Conservation (phyloP, 2,888 invertebrate genomes). For the Creontiades dilutus region DNA sequence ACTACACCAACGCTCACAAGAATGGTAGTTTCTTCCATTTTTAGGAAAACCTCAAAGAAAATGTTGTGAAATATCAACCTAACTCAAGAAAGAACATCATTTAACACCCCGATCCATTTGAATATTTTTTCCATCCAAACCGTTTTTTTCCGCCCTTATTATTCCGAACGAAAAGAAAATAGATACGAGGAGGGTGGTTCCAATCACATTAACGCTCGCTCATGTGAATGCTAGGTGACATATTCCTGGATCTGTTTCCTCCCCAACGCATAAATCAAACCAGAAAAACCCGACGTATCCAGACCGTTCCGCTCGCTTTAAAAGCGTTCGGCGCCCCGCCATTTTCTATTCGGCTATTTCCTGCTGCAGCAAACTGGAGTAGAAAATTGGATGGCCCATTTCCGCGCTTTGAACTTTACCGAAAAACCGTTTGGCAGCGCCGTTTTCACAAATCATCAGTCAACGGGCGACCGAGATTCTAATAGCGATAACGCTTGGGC, state of each 20-base stretch:
- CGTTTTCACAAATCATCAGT: constrained; percentile 39
- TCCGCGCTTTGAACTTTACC: background rate
- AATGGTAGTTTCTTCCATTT: too few relatives aligned
- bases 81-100: too few relatives aligned
- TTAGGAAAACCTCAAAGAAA: too few relatives aligned
- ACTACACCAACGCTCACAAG: too few relatives aligned
- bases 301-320: background rate
- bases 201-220: constrained; percentile 50
- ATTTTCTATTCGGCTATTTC: constrained; percentile 6
- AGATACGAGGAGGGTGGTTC: background rate
- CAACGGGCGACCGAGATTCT: background rate
- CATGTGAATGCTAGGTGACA: constrained; percentile 39
- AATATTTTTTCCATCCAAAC: background rate
- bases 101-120: background rate
- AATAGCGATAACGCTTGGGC: background rate
- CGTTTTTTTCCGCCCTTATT: background rate
- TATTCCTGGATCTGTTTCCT: background rate
- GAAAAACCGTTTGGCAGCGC: background rate
- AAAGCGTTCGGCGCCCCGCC: background rate
- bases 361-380: background rate
- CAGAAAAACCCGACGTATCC: background rate
- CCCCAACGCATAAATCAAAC: constrained; percentile 7
- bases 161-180: background rate
- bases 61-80: too few relatives aligned
- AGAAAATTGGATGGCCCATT: background rate